Evolutionary conservation across 2,797 vertebrate genomes (phyloP).

Genomic region (Falco berigora): DNA sequence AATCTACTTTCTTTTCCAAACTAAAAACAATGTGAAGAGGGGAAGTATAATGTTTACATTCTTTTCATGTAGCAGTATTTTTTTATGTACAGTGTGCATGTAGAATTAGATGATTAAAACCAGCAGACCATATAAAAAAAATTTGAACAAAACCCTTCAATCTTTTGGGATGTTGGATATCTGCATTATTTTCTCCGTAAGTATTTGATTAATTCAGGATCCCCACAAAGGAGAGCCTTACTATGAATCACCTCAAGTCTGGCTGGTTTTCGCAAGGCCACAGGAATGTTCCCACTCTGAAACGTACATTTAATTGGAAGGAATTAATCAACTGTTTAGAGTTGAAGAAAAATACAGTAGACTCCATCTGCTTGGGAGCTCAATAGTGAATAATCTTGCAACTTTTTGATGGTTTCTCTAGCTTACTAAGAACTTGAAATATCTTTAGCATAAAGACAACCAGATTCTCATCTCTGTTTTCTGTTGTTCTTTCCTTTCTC

Average conservation of each 20-base stretch:
- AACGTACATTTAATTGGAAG: background rate
- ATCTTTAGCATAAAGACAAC: background rate
- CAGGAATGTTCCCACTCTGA: slow-evolving; percentile 7
- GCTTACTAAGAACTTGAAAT: background rate
- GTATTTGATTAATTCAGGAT: background rate
- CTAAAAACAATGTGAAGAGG: background rate
- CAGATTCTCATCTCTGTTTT: background rate
- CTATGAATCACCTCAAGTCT: background rate
- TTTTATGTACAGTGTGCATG: background rate
- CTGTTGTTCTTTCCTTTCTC: background rate
- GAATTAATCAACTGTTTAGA: background rate
- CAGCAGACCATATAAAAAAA: background rate
- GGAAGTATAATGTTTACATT: background rate
- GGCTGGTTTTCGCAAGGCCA: background rate
- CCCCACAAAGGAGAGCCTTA: background rate
- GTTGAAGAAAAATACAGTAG: background rate
- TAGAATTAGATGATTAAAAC: background rate
- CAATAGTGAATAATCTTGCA: background rate
- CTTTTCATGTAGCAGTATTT: background rate
- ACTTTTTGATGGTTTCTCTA: background rate
- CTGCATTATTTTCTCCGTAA: background rate
- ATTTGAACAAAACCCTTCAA: background rate
- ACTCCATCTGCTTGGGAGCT: background rate
- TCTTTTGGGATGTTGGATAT: background rate
- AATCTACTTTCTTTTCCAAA: background rate